Base-by-base conservation (phyloP, 2,888 invertebrate genomes). In the Torymus auratus region DNA sequence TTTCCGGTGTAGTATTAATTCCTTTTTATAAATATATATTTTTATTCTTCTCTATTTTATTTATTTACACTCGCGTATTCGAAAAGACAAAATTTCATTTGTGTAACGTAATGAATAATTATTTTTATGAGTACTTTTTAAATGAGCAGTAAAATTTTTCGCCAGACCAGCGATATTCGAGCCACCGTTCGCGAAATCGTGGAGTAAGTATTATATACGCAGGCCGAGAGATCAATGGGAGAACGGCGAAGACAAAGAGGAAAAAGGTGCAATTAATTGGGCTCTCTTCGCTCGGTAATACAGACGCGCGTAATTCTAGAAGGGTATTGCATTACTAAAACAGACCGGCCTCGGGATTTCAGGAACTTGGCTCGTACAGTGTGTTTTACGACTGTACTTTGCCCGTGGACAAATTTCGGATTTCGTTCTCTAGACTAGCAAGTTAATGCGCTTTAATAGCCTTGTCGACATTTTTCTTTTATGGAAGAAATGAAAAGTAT, bases 261-360 rank as follows among this genome's bases (percentile, higher is more conserved):
- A 53, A 71, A 68, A 69, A 78, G 73, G 61, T 68, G 68, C 5
- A 61, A 73, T 85, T 86, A 88, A 88, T 88, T 88, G 87, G 86
- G 67, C 86, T 84, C 85, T 69, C 28, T 58, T 28, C 86, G 80
- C 86, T 86, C 85, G 85, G 85, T 85, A 88, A 85, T 85, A 83
- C 81, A 83, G 78, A 70, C 80, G 79, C 41, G 76, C 55, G 88
- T 87, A 89, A 89, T 83, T 84, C 86, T 86, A 89, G 88, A 86
- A 85, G 88, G 87, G 88, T 89, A 87, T 89, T 87, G 79, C 83
- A 83, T 89, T 89, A 86, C 88, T 83, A 87, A 89, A 89, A 88
- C 88, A 88, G 80, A 84, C 81, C 83, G 41, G 53, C 61, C 68
- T 68, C 41, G 61, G 83, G 72, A 62, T 78, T 65, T 71, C 56